These are phyloP conservation scores for Hirudinaria manillensis DNA, from an alignment of 2,888 invertebrate species.

Conservation along the genomic window DNA sequence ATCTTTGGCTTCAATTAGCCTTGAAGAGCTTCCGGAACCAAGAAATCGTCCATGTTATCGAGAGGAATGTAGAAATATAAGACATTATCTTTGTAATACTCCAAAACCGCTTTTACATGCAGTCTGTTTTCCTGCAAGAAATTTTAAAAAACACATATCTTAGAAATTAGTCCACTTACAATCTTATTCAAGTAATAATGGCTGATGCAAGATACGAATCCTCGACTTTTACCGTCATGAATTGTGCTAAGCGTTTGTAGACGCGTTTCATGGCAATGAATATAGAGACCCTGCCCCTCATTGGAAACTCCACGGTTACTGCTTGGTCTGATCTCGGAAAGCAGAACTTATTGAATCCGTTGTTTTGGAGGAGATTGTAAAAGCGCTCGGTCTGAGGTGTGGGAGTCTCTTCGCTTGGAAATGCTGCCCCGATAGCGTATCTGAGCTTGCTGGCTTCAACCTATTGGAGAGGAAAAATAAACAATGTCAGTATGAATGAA, in stretches of 20 bases:
- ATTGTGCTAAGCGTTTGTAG: not conserved
- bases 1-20: not conserved
- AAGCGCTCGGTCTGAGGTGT: not conserved
- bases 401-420: not conserved
- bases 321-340: not conserved
- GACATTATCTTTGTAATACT: not conserved
- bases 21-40: conserved; percentile 2
- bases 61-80: not conserved
- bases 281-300: not conserved
- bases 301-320: not conserved
- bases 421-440: not conserved
- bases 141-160: not conserved
- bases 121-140: not conserved
- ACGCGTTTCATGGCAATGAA: not conserved
- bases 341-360: not conserved
- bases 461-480: not conserved
- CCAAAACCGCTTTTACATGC: not conserved
- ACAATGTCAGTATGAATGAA: too few species aligned
- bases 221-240: not conserved
- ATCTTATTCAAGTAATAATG: too few species aligned
- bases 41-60: not conserved
- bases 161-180: not conserved
- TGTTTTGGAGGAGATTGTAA: not conserved
- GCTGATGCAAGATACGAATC: too few species aligned
- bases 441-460: conserved; percentile 4